Base-by-base conservation (phyloP, 2,113 vertebrate species). In the Columbina picui region DNA sequence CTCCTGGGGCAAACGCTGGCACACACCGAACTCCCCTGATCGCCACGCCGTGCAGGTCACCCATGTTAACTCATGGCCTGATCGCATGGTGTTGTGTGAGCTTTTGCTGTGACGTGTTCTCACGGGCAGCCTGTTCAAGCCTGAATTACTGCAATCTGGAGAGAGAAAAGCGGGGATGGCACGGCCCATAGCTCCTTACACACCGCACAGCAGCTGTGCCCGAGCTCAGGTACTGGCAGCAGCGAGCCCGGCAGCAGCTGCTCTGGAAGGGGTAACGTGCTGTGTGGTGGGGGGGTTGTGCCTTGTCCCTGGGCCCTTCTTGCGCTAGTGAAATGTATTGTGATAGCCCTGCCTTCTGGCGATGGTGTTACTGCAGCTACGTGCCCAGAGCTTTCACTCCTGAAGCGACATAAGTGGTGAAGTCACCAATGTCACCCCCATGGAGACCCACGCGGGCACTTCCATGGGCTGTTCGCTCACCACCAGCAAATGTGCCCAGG, bases 21-120 rank as follows among this genome's bases (percentile, higher is more conserved):
- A 14, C 55, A 0, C 3, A 0, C 23, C 2, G 0, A 14, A 0
- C 19, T 9, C 2, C 39, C 13, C 55, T 38, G 9, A 1, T 3
- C 2, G 14, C 41, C 38, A 3, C 2, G 0, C 20, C 0, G 36
- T 12, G 53, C 57, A 1, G 18, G 9, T 7, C 49, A 14, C 47
- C 60, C 0, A 3, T 2, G 5, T 3, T 14, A 12, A 41, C 59
- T 20, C 29, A 0, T 2, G 34, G 87, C 75, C 75, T 2, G 10
- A 29, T 29, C 14, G 14, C 55, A 5, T 14, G 43, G 36, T 77
- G 5, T 3, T 1, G 36, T 5, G 0, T 0, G 12, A 4, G 27
- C 41, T 22, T 10, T 4, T 2, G 1, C 0, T 3, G 68, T 7
- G 14, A 3, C 20, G 3, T 5, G 14, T 4, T 18, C 13, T n/a